phyloP scores from a whole-genome alignment of 2,113 vertebrate species.

The Aythya baeri region DNA sequence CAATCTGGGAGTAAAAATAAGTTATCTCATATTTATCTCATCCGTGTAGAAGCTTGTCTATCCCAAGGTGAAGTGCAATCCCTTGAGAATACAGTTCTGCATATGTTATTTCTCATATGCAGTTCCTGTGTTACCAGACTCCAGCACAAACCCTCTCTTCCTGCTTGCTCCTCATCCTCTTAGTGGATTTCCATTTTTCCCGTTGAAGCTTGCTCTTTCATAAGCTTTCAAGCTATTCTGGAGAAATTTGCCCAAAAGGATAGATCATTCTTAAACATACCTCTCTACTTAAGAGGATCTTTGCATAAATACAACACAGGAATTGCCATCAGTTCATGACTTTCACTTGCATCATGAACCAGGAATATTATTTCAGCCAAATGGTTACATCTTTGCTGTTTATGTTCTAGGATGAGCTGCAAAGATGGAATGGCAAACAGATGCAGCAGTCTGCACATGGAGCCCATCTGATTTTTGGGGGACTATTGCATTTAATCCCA shows the following conservation, averaged over 20 bases:
- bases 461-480: background rate
- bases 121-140: too few species aligned
- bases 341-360: accelerated
- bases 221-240: accelerated
- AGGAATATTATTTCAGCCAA: background rate
- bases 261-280: too few species aligned
- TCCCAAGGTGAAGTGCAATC: accelerated
- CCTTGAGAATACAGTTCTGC: too few species aligned
- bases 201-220: background rate
- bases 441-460: background rate
- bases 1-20: background rate
- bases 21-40: background rate
- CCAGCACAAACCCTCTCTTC: too few species aligned
- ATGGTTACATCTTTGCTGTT: background rate
- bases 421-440: background rate
- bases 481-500: background rate
- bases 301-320: background rate
- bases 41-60: background rate
- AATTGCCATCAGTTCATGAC: background rate
- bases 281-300: background rate
- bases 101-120: background rate
- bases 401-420: background rate
- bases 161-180: background rate
- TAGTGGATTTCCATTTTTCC: background rate
- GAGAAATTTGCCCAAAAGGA: background rate